Conservation (phyloP, 1,140 invertebrate genomes). For the Drosophila nigromelanica region DNA sequence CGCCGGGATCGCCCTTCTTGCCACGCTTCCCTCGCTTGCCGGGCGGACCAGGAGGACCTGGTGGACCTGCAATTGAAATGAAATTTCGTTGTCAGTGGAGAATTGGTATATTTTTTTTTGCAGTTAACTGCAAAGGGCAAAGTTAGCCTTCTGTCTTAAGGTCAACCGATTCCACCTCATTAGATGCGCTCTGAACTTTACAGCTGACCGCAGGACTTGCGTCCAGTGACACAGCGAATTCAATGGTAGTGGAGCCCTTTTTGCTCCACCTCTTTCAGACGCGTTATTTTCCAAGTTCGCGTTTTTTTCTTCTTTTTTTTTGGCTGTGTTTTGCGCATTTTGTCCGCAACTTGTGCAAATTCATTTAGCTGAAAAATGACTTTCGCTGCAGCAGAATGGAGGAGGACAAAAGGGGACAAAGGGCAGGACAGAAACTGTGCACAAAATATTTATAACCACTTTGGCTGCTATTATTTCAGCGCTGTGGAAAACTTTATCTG, state of each 20-base stretch:
- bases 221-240: conserved; percentile 45
- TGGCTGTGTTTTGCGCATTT: conserved; percentile 67
- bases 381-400: conserved; percentile 55
- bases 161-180: conserved; percentile 64
- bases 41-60: conserved; percentile 89
- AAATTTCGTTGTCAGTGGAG: conserved; percentile 65
- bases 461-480: conserved; percentile 74
- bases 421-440: conserved; percentile 43
- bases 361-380: conserved; percentile 82
- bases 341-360: conserved; percentile 69
- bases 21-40: conserved; percentile 94
- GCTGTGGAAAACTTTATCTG: conserved; percentile 72
- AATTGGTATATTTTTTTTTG: conserved; percentile 6
- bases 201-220: conserved; percentile 53
- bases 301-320: conserved; percentile 40
- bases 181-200: conserved; percentile 70
- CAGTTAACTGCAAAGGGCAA: conserved; percentile 33
- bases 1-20: conserved; percentile 93
- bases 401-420: conserved; percentile 8
- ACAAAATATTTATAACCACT: conserved; percentile 82
- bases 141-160: conserved; percentile 45
- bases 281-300: conserved; percentile 21
- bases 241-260: too few species aligned
- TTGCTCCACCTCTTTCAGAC: background rate
- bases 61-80: conserved; percentile 86